A percentile compares a stretch with the other conserved stretches of the same genome.
These are phyloP conservation scores for Hypomecis punctinalis DNA, from an alignment of 2,888 invertebrate species.

Conservation along the genomic window DNA sequence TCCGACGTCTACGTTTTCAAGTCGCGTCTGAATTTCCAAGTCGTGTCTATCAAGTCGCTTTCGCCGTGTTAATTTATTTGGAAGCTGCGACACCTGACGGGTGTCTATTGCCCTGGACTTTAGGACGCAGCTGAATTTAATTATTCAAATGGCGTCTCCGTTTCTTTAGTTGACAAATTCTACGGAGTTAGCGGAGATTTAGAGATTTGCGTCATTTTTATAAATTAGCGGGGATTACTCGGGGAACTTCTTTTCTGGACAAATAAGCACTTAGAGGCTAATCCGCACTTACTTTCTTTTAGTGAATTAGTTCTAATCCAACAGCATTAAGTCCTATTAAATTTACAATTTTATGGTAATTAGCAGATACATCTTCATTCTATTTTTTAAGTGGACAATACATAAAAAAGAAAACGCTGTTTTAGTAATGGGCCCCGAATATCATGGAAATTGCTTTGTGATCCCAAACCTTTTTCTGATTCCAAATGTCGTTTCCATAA, in stretches of 20 bases:
- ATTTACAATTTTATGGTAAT: background rate
- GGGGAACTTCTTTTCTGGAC: slow-evolving; percentile 6
- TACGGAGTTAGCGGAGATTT: slow-evolving; percentile 26
- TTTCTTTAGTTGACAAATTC: slow-evolving; percentile 26
- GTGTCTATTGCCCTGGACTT: slow-evolving; percentile 36
- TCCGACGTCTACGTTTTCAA: slow-evolving; percentile 6
- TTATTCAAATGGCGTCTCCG: slow-evolving; percentile 30
- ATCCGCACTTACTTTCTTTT: slow-evolving; percentile 10
- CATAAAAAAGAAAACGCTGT: no score
- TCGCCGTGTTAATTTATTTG: slow-evolving; percentile 75
- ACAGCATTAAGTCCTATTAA: background rate
- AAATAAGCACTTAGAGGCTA: slow-evolving; percentile 4
- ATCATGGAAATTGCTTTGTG: background rate
- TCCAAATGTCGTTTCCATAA: background rate
- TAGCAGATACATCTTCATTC: no score
- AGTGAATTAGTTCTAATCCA: slow-evolving; percentile 7
- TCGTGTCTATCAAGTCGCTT: slow-evolving; percentile 27
- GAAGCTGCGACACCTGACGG: slow-evolving; percentile 67
- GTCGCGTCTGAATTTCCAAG: slow-evolving; percentile 18
- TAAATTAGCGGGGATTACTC: slow-evolving; percentile 12
- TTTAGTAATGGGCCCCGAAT: background rate
- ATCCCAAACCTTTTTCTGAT: background rate
- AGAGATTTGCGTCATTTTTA: slow-evolving; percentile 16
- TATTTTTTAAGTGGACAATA: no score
- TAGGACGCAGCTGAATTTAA: slow-evolving; percentile 29